Evolutionary conservation across 2,888 invertebrate genomes (phyloP), one percentile per base, ranked within the genome.

Genomic region (Neoitamus cyanurus): DNA sequence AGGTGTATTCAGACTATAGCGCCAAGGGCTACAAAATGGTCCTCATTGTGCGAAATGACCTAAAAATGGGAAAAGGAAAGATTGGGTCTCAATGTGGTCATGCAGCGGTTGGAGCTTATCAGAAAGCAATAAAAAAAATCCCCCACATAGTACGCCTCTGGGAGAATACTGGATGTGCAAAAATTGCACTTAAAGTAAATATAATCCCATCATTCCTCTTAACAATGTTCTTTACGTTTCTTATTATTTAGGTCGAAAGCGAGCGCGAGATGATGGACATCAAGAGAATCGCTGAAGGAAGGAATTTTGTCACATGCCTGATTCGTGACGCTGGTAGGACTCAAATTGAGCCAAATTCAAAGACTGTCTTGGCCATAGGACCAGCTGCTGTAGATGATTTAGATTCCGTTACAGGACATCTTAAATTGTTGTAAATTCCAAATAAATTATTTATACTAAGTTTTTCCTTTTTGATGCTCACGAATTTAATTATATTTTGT

Each of bases 11-110:
- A 48, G 80, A 30, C 13, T 28, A 46, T 84, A 90, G 92, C 75
- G 6, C 34, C 3, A 92, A 93, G 46, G 94, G 95, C 89, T 94
- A 94, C 88, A 97, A 98, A 91, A 92, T 98, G 92, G 95, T 98
- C 5, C 91, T 98, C 87, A 96, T 97, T 2, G 96, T 98, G 4
- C 92, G 98, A 88, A 96, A 94, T 89, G 98, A 98, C 88, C 92
- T 98, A 3, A 97, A 96, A 90, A 98, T 98, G 98, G 95, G 97
- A 13, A 98, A 98, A 92, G 97, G 98, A 0, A 98, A 98, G 92
- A 95, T 97, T 58, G 98, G 97, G 3, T 96, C 98, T 0, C 98
- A 98, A 90, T 98, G 97, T 91, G 94, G 96, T n/a, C 98, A 98
- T 90, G 98, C 97, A n/a, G 96, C 98, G 0, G 96, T 98, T 0